Evolutionary conservation across 2,888 invertebrate species (phyloP).

Genomic region (Leptinotarsa rubiginosa): DNA sequence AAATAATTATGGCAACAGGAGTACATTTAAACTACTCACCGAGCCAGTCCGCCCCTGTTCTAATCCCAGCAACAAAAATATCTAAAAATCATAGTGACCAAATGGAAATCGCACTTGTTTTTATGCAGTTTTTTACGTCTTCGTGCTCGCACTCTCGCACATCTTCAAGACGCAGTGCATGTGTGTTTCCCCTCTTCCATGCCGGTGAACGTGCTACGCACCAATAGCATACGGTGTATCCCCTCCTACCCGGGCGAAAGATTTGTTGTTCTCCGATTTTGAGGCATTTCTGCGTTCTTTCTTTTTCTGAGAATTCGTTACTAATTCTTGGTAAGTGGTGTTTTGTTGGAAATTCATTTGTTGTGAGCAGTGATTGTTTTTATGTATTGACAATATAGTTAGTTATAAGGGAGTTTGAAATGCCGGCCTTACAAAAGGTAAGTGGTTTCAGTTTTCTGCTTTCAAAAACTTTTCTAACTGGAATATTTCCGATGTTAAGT

Average conservation of each 20-base stretch:
- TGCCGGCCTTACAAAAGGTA: slow-evolving; percentile 49
- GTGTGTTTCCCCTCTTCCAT: slow-evolving; percentile 25
- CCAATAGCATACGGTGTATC: slow-evolving; percentile 19
- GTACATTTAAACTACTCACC: not conserved
- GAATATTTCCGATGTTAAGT: not conserved
- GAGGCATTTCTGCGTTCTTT: slow-evolving; percentile 7
- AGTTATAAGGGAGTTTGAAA: slow-evolving; percentile 26
- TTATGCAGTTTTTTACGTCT: slow-evolving; percentile 21
- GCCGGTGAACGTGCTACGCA: not conserved
- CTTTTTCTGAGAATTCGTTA: slow-evolving; percentile 25
- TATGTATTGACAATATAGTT: slow-evolving; percentile 34
- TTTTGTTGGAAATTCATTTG: slow-evolving; percentile 36
- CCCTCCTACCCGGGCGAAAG: slow-evolving; percentile 13
- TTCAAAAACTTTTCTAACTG: not conserved
- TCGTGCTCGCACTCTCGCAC: slow-evolving; percentile 10
- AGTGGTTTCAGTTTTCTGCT: slow-evolving; percentile 21
- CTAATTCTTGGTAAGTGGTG: slow-evolving; percentile 34
- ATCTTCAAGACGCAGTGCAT: slow-evolving; percentile 20
- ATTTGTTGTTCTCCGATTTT: slow-evolving; percentile 19
- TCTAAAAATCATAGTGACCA: not conserved
- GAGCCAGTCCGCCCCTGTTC: not conserved
- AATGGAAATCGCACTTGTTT: slow-evolving; percentile 12
- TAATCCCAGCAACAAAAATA: not conserved
- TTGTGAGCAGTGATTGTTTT: slow-evolving; percentile 32
- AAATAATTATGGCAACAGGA: not conserved